Base-by-base conservation (phyloP, 2,888 invertebrate species). In the Patella ulyssiponensis region DNA sequence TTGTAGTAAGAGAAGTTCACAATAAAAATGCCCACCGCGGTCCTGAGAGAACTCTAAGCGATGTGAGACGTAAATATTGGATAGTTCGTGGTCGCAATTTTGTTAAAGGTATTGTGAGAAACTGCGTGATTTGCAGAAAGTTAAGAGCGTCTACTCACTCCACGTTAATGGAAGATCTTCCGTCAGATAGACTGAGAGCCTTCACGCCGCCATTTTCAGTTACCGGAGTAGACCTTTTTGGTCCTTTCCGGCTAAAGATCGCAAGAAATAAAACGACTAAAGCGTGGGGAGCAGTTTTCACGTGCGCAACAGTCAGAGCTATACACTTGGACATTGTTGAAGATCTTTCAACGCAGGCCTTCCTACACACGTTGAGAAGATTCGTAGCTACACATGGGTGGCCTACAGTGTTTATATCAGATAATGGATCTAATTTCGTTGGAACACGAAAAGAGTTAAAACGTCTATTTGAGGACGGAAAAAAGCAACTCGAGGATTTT, bases 261-360 rank as follows among this genome's bases (percentile, higher is more conserved):
- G n/a, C 56, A 17, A 73, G 73, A 73, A 73, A 53, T 17, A 73
- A 56, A 17, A 73, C 54, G 17, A 56, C 15, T 53, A 4, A 56
- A 54, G 15, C n/a, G n/a, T n/a, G n/a, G n/a, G n/a, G n/a, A n/a
- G n/a, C n/a, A n/a, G n/a, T n/a, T n/a, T n/a, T n/a, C n/a, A n/a
- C 44, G 27, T 74, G 64, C 27, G 27, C 76, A 23, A 69, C 54
- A 1, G 69, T 27, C 7, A 64, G 73, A 51, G 79, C 77, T 0
- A 51, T 79, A 7, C 79, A 77, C 72, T 52, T 79, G 27, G 77
- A 79, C 27, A 72, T 77, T 64, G 77, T 72, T 3, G 73, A 71
- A 51, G 64, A 33, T 20, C 23, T 77, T 17, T 75, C 75, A 15
- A 77, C 79, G 14, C 15, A 58, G 27, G 27, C 79, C 2, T 79